These are phyloP conservation scores for Ectemnius continuus DNA, from an alignment of 2,888 invertebrate species.

Conservation along the genomic window DNA sequence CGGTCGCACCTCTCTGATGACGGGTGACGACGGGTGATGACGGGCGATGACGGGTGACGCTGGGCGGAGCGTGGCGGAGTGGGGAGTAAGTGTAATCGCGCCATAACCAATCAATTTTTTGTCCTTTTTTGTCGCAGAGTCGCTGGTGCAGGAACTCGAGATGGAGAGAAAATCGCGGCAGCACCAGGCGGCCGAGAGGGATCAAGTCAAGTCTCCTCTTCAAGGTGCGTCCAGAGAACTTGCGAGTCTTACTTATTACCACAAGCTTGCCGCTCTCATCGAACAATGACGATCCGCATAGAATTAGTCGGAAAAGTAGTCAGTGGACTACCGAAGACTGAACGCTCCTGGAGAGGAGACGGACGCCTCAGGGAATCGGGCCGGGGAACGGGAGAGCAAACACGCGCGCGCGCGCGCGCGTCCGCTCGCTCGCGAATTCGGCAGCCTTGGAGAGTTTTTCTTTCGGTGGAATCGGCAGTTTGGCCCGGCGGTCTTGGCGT, in stretches of 20 bases:
- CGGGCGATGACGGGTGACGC: too few species aligned
- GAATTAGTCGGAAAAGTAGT: too few species aligned
- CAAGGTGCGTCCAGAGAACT: slow-evolving; percentile 81
- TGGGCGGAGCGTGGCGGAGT: too few species aligned
- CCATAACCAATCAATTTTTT: slow-evolving; percentile 32
- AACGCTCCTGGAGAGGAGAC: slow-evolving; percentile 18
- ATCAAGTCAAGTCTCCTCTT: slow-evolving; percentile 89
- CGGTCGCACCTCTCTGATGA: too few species aligned
- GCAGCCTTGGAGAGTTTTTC: slow-evolving; percentile 10
- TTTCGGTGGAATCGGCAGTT: slow-evolving; percentile 5
- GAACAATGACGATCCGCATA: too few species aligned
- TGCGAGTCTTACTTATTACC: too few species aligned
- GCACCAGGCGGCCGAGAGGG: slow-evolving; percentile 87
- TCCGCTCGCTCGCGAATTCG: slow-evolving; percentile 6
- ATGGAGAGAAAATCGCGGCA: slow-evolving; percentile 92
- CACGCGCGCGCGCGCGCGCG: not conserved
- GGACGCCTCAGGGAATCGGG: not conserved
- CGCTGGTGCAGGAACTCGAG: slow-evolving; percentile 89
- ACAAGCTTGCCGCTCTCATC: not conserved
- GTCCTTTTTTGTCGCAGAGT: slow-evolving; percentile 83
- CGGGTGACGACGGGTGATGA: too few species aligned
- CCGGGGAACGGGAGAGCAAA: not conserved
- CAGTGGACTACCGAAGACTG: too few species aligned
- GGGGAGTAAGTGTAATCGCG: not conserved
- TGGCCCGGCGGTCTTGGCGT: not conserved